A percentile compares a stretch with the other conserved stretches of the same genome.
Evolutionary conservation across 2,113 vertebrate species (phyloP).

Genomic region (Pteropus alecto): DNA sequence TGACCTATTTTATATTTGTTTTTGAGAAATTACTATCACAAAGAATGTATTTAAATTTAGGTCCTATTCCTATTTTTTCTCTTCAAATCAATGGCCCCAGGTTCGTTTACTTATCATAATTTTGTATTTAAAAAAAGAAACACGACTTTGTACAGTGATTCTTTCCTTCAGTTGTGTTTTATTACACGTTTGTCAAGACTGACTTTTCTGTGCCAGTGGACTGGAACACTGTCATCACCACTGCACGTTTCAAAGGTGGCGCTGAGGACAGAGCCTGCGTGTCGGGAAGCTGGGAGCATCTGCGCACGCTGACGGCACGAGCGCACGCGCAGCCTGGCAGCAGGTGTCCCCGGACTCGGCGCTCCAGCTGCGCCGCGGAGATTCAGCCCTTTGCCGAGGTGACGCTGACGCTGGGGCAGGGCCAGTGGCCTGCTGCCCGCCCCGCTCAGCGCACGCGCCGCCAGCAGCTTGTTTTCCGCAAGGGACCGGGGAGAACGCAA

Average conservation of each 20-base stretch:
- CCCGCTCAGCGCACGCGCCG: too few relatives aligned
- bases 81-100: neutral
- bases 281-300: neutral
- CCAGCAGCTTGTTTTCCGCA: too few relatives aligned
- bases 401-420: too few relatives aligned
- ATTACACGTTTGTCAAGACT: neutral
- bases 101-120: neutral
- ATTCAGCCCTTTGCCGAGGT: neutral
- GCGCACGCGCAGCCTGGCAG: neutral
- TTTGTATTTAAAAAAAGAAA: neutral
- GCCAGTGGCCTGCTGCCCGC: too few relatives aligned
- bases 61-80: neutral
- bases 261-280: neutral
- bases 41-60: neutral
- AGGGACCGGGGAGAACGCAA: too few relatives aligned
- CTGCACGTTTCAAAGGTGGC: neutral
- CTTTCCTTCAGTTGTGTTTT: neutral
- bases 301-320: neutral
- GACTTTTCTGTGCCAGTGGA: neutral
- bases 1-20: neutral
- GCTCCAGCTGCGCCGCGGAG: neutral
- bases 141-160: neutral
- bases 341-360: neutral
- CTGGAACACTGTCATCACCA: neutral
- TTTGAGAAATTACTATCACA: neutral